Base-by-base conservation (phyloP, 2,888 invertebrate species). In the Tenthredo scrophulariae region DNA sequence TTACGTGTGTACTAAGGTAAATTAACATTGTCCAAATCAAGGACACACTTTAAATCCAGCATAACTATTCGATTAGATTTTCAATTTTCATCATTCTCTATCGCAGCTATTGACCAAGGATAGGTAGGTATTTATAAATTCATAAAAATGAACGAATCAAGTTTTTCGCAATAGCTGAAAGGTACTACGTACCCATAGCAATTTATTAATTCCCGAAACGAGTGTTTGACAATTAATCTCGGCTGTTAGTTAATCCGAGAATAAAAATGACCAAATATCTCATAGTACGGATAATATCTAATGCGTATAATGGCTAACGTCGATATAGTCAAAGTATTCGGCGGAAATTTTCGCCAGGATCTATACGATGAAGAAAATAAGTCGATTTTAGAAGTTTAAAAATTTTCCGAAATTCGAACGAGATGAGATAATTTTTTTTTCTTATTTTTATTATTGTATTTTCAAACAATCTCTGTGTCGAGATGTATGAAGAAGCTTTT, bases 211-310 rank as follows among this genome's bases (percentile, higher is more conserved):
- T 9, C 33, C 7, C 33, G 18, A 37, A 70, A 37, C 70, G 2
- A 33, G n/a, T 37, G 26, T 70, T 9, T 37, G n/a, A n/a, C n/a
- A n/a, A 70, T 70, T 37, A 37, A 70, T 70, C 37, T 37, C 33
- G 4, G 33, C 26, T 22, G 37, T 37, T 70, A n/a, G 37, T 37
- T n/a, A 70, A 70, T 70, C n/a, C n/a, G n/a, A 54, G 54, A 7
- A n/a, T 70, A 70, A 70, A 70, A 70, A 37, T 70, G n/a, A 37
- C 33, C 37, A 6, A 37, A 70, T 70, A 70, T 29, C 13, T 70
- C 22, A 26, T 1, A n/a, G n/a, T 26, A 13, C 1, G 22, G 26
- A 26, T 26, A 62, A 62, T 26, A 62, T 26, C 10, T 26, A 13
- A 22, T 7, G 10, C 26, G 1, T 26, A 26, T 22, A 7, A n/a